A percentile compares a stretch with the other conserved stretches of the same genome.
Conservation (phyloP, 2,113 vertebrate species). For the Thunnus maccoyii region DNA sequence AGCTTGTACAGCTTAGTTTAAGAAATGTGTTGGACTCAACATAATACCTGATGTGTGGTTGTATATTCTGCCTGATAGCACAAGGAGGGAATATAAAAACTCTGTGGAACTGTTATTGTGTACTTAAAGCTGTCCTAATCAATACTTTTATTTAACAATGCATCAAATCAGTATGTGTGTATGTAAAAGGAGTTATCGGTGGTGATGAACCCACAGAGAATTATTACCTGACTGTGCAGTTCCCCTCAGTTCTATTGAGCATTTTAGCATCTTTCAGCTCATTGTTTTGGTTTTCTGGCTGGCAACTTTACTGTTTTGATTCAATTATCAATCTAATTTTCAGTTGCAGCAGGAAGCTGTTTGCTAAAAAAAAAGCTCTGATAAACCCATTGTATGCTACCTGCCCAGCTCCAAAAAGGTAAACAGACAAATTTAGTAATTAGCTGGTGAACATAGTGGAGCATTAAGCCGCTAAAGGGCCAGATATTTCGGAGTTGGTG, state of each 20-base stretch:
- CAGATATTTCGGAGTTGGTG: background rate
- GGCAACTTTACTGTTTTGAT: no score
- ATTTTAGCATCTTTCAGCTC: background rate
- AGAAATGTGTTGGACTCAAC: background rate
- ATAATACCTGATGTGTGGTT: no score
- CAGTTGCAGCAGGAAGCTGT: background rate
- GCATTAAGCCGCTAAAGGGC: background rate
- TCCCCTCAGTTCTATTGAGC: background rate
- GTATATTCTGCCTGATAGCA: no score
- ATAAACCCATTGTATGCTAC: no score
- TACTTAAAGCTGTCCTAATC: slow-evolving; percentile 12
- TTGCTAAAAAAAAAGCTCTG: background rate
- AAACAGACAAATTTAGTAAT: background rate
- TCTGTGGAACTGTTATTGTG: background rate
- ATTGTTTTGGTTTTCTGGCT: no score
- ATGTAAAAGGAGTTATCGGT: background rate
- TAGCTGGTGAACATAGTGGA: background rate
- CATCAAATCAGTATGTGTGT: background rate
- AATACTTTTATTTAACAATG: slow-evolving; percentile 6
- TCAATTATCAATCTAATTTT: background rate
- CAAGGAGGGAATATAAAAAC: no score
- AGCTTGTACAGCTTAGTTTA: background rate
- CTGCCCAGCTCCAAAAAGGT: no score
- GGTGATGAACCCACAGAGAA: no score
- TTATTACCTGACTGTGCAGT: no score